Evolutionary conservation across 2,888 invertebrate species (phyloP).

Genomic region (Ochropleura plecta): DNA sequence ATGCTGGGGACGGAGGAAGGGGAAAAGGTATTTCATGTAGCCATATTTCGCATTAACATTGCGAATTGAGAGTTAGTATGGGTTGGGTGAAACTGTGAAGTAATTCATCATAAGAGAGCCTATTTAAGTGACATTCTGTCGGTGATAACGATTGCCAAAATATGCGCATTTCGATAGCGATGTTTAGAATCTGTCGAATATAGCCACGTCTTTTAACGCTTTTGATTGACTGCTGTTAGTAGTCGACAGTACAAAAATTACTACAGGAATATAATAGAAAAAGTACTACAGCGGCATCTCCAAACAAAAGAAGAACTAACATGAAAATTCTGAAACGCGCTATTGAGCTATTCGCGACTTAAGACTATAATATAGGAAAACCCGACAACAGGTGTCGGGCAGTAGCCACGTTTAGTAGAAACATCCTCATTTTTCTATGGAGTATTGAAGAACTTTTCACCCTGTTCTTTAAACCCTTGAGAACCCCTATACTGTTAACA

Average conservation of each 20-base stretch:
- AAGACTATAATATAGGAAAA: neutral
- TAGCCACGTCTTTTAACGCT: no score
- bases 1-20: neutral
- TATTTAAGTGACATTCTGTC: neutral
- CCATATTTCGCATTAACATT: conserved; percentile 49
- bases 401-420: neutral
- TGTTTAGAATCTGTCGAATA: no score
- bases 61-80: conserved; percentile 31
- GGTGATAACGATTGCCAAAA: neutral
- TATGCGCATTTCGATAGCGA: neutral
- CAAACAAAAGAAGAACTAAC: no score
- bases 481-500: neutral
- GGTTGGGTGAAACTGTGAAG: neutral
- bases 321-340: no score
- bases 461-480: neutral
- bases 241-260: no score
- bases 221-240: no score
- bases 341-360: no score
- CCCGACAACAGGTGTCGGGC: neutral
- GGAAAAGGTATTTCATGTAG: conserved; percentile 50
- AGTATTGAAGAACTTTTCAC: neutral
- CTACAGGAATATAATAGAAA: no score
- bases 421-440: neutral
- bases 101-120: neutral
- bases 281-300: no score